Conservation (phyloP, 2,888 invertebrate genomes). For the Cecidostiba fungosa region DNA sequence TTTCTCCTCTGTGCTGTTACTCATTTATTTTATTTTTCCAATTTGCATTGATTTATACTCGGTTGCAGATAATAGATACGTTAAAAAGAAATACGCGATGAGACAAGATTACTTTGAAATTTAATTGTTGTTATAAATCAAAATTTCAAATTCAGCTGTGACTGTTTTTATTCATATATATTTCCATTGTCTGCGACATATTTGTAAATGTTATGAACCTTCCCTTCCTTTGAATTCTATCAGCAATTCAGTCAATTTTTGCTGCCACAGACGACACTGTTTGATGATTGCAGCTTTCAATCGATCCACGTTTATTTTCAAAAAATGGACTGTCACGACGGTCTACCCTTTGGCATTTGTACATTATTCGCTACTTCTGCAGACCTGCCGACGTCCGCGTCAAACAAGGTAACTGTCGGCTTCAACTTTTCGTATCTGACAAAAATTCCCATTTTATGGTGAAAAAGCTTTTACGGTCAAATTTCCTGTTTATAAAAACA, state of each 20-base stretch:
- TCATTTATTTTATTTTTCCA: not conserved
- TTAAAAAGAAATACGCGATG: too few species aligned
- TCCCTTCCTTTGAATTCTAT: constrained; percentile 84
- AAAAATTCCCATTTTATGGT: constrained; percentile 45
- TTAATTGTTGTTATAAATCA: not conserved
- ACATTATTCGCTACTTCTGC: constrained; percentile 90
- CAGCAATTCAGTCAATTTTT: constrained; percentile 86
- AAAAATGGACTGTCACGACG: constrained; percentile 89
- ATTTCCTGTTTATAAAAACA: constrained; percentile 21
- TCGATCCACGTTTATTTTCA: constrained; percentile 88
- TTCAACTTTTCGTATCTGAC: constrained; percentile 83
- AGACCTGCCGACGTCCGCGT: constrained; percentile 89
- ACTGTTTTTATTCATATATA: constrained; percentile 74
- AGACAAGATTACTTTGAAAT: too few species aligned
- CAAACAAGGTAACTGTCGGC: constrained; percentile 88
- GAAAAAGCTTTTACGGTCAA: constrained; percentile 56
- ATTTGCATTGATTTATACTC: not conserved
- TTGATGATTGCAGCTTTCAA: constrained; percentile 90
- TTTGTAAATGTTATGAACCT: constrained; percentile 84
- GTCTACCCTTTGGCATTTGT: constrained; percentile 90
- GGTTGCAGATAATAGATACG: too few species aligned
- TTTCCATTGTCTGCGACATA: constrained; percentile 83
- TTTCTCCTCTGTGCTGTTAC: not conserved
- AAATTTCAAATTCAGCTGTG: not conserved
- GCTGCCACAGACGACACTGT: constrained; percentile 92